Base-by-base conservation (phyloP, 2,113 vertebrate genomes). In the Amazona guildingii region DNA sequence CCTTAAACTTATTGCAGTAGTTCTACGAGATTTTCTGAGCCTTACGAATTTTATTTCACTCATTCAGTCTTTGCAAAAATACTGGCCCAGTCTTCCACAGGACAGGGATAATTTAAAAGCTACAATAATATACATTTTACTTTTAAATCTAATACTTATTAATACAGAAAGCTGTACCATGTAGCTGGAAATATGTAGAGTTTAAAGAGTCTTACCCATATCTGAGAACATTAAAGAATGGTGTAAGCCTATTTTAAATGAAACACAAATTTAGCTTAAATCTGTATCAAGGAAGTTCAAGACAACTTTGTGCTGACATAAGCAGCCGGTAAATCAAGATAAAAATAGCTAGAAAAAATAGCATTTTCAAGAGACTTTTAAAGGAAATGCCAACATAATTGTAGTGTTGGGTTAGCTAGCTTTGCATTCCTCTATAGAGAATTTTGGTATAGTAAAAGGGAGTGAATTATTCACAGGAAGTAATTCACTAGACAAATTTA, bases 381-480 rank as follows among this genome's bases (percentile, higher is more conserved):
- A 95, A 92, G 80, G 69, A 96, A 92, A 91, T 91, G 35, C 55
- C 62, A 57, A 10, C 81, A 57, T 94, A 90, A 93, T 88, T 88
- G 48, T 72, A 86, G 29, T 43, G 29, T 88, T 94, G 49, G 28
- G 57, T 88, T 90, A 88, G 88, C 90, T 75, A 62, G 73, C 62
- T 92, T 14, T 95, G 76, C 83, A 88, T 93, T 96, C 52, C 57
- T 92, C 35, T 85, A 83, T 88, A 83, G 51, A 70, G 59, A 72
- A 66, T 59, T 77, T 41, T n/a, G 3, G 13, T 85, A 14, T 59
- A 90, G 72, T 91, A 78, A 93, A 93, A 70, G n/a, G 21, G 66
- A 77, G 46, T 74, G 72, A 96, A 88, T 95, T 92, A 90, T 80
- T 96, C 87, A 97, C 46, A 93, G 75, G 84, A 92, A 94, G 67